Conservation (phyloP, 2,888 invertebrate species). For the Neoitamus cyanurus region DNA sequence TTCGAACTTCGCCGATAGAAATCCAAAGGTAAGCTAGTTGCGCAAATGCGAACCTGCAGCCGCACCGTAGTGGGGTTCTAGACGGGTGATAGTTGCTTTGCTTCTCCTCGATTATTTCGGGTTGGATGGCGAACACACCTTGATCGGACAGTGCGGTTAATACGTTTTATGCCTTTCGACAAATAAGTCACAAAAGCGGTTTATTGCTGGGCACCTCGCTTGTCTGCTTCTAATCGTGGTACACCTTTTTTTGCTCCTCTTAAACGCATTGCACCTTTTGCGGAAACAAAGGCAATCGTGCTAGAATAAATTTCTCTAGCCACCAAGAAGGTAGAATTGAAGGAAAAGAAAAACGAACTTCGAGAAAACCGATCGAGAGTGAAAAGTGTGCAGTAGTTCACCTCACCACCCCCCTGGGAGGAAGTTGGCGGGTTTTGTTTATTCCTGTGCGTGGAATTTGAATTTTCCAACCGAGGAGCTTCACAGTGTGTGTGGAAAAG, state of each 20-base stretch:
- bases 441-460: background rate
- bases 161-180: conserved; percentile 49
- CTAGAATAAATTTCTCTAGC: background rate
- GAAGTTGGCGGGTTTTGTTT: background rate
- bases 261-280: background rate
- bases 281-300: background rate
- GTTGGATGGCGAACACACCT: conserved; percentile 43
- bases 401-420: background rate
- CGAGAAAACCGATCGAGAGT: background rate
- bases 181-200: conserved; percentile 48
- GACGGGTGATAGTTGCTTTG: conserved; percentile 12
- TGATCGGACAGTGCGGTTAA: conserved; percentile 44
- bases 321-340: background rate
- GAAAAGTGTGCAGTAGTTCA: background rate
- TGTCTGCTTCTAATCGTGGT: background rate
- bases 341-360: background rate
- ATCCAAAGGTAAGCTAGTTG: conserved; percentile 3
- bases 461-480: background rate
- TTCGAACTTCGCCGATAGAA: conserved; percentile 22
- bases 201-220: background rate
- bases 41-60: background rate
- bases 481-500: background rate
- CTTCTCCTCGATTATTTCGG: background rate
- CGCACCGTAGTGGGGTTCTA: conserved; percentile 12
- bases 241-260: background rate